These are phyloP conservation scores for Troides oblongomaculatus DNA, from an alignment of 2,888 invertebrate species.

Conservation along the genomic window DNA sequence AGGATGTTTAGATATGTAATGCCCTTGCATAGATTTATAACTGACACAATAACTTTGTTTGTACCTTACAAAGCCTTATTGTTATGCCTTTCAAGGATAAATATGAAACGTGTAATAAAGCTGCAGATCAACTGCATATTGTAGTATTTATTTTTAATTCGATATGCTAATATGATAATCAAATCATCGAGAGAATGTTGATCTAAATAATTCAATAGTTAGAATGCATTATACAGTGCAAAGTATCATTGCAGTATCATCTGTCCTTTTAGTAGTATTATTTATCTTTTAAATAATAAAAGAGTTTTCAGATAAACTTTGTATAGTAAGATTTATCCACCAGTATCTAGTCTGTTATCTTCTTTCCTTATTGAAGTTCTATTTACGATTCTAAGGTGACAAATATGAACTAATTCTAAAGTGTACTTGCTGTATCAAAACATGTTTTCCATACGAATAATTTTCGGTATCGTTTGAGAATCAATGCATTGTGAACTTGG, in stretches of 20 bases:
- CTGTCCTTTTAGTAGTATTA: too few relatives aligned
- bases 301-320: too few relatives aligned
- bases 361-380: too few relatives aligned
- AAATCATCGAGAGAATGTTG: too few relatives aligned
- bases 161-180: background rate
- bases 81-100: constrained; percentile 23
- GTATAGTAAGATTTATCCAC: too few relatives aligned
- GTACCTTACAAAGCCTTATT: constrained; percentile 12
- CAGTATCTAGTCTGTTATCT: too few relatives aligned
- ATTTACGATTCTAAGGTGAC: too few relatives aligned
- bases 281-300: too few relatives aligned
- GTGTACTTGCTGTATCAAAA: background rate
- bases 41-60: constrained; percentile 22
- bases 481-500: constrained; percentile 1
- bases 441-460: background rate
- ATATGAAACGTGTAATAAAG: constrained; percentile 8
- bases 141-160: background rate
- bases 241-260: too few relatives aligned
- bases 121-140: constrained; percentile 13
- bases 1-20: background rate
- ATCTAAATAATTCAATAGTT: too few relatives aligned
- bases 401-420: background rate
- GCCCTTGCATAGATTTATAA: constrained; percentile 10
- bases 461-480: background rate
- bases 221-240: too few relatives aligned